phyloP scores from a whole-genome alignment of 1,140 invertebrate genomes.

The Spodoptera frugiperda region DNA sequence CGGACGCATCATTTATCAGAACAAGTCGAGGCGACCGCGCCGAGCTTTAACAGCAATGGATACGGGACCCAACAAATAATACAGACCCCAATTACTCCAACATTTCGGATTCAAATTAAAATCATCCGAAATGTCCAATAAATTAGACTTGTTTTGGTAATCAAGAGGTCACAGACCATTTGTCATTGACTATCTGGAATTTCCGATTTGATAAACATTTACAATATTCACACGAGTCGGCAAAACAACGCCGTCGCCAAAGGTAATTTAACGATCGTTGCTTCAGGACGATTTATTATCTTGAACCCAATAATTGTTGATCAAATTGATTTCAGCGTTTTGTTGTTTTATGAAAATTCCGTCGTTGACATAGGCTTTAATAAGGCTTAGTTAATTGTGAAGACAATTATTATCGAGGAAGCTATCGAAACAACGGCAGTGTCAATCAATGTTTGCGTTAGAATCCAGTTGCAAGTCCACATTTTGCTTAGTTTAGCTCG shows the following conservation, averaged over 20 bases:
- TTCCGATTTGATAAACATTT: conserved; percentile 29
- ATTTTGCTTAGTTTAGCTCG: conserved; percentile 56
- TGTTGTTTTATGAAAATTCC: conserved; percentile 42
- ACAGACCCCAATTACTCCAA: conserved; percentile 26
- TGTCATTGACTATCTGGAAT: conserved; percentile 32
- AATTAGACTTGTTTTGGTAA: conserved; percentile 31
- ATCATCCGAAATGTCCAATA: conserved; percentile 29
- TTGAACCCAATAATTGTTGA: conserved; percentile 20
- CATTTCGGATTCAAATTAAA: conserved; percentile 26
- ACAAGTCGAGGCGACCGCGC: conserved; percentile 62
- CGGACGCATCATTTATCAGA: conserved; percentile 82
- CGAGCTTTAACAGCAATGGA: conserved; percentile 56
- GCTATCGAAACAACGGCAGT: conserved; percentile 30
- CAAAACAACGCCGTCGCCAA: conserved; percentile 12
- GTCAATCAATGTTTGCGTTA: conserved; percentile 50
- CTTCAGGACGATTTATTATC: conserved; percentile 33
- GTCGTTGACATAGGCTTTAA: conserved; percentile 11
- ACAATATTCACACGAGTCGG: conserved; percentile 18
- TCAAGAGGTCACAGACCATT: conserved; percentile 37
- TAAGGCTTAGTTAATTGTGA: conserved; percentile 41
- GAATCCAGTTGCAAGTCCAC: conserved; percentile 47
- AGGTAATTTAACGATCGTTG: conserved; percentile 15
- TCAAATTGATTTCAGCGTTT: conserved; percentile 36
- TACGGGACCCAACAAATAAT: conserved; percentile 42
- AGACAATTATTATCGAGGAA: conserved; percentile 14